Evolutionary conservation across 1,140 invertebrate species (phyloP).

Genomic region (Odontomachus brunneus): DNA sequence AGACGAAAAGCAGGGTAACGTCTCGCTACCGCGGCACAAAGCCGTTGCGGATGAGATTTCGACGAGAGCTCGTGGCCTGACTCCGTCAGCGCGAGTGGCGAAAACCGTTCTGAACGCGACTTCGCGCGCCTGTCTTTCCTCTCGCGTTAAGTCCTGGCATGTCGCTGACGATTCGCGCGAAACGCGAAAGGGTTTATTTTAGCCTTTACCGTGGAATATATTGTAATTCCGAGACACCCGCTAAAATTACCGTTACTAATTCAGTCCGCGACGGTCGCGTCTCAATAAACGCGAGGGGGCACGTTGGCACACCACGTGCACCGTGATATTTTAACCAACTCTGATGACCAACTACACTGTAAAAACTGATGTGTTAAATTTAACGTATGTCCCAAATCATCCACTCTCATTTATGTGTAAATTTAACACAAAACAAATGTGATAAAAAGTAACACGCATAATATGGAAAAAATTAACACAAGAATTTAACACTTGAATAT

Average conservation of each 20-base stretch:
- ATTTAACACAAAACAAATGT: too few relatives aligned
- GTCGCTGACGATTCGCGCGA: slow-evolving; percentile 29
- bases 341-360: too few relatives aligned
- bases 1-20: slow-evolving; percentile 69
- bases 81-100: slow-evolving; percentile 29
- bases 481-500: too few relatives aligned
- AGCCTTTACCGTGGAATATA: background rate
- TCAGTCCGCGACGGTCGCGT: too few relatives aligned
- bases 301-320: too few relatives aligned
- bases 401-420: too few relatives aligned
- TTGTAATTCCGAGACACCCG: background rate
- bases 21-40: slow-evolving; percentile 61
- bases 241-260: background rate
- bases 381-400: too few relatives aligned
- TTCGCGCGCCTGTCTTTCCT: background rate
- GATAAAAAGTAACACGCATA: too few relatives aligned
- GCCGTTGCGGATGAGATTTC: slow-evolving; percentile 64
- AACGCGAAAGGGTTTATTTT: slow-evolving; percentile 4
- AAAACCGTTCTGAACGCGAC: slow-evolving; percentile 23
- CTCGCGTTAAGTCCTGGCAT: slow-evolving; percentile 46
- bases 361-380: too few relatives aligned
- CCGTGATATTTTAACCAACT: too few relatives aligned
- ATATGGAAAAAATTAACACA: too few relatives aligned
- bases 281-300: too few relatives aligned
- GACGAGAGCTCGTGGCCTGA: slow-evolving; percentile 7